A percentile compares a stretch with the other conserved stretches of the same genome.
Conservation (phyloP, 1,140 invertebrate species). For the Galleria mellonella region DNA sequence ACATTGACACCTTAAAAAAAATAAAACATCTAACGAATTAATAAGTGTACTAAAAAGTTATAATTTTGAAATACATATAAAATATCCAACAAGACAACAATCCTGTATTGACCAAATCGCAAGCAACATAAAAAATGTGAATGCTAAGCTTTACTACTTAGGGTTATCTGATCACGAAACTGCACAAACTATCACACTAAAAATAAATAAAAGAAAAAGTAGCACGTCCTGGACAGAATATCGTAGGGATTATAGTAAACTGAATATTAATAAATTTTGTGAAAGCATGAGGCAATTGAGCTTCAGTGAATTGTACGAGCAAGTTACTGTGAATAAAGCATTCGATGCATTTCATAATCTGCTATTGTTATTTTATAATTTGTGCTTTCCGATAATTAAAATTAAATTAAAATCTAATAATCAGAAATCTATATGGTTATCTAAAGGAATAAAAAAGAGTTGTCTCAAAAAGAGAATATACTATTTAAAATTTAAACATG, state of each 20-base stretch:
- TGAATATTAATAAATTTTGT: conserved; percentile 13
- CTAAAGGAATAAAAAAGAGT: conserved; percentile 2
- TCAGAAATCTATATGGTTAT: conserved; percentile 1
- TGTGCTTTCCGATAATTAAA: conserved; percentile 2
- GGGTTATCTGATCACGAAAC: conserved; percentile 18
- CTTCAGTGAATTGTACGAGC: conserved; percentile 3
- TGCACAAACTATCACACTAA: conserved; percentile 6
- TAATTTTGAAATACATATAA: conserved; percentile 13
- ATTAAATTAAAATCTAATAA: conserved; percentile 1
- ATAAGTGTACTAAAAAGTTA: conserved; percentile 4
- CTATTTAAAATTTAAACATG: neutral
- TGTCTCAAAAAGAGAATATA: neutral
- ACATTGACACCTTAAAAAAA: conserved; percentile 4
- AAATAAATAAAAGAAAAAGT: neutral
- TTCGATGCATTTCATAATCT: conserved; percentile 14
- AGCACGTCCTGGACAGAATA: conserved; percentile 12
- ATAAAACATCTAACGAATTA: neutral
- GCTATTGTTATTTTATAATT: conserved; percentile 2
- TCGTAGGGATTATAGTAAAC: conserved; percentile 8
- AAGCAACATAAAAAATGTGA: conserved; percentile 11
- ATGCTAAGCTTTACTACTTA: conserved; percentile 3
- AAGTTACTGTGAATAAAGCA: neutral
- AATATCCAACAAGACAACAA: conserved; percentile 8
- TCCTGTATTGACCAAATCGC: conserved; percentile 18
- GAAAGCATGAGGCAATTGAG: conserved; percentile 3